Conservation (phyloP, 2,113 vertebrate genomes). For the Malurus elegans region DNA sequence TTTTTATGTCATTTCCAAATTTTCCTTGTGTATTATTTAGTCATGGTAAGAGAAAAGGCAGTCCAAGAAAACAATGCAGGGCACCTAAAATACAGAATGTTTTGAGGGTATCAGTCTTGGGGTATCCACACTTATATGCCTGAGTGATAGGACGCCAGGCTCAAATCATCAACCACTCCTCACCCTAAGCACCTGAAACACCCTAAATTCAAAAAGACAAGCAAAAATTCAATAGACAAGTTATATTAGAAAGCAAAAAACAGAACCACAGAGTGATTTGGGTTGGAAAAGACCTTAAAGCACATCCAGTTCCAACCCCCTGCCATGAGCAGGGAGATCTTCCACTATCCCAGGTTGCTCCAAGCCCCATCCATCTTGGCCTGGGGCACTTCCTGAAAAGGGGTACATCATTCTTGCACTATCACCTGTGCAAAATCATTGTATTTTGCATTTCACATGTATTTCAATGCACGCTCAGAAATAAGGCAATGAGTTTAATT, state of each 20-base stretch:
- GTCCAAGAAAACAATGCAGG: background rate
- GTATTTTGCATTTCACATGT: background rate
- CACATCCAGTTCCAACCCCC: background rate
- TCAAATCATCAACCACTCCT: background rate
- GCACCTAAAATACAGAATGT: background rate
- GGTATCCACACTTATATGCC: background rate
- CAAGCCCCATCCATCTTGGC: fast-evolving
- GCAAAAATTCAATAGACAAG: background rate
- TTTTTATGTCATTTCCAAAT: background rate
- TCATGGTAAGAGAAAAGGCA: background rate
- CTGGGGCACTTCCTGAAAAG: background rate
- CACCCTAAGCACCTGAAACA: background rate
- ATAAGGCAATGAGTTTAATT: background rate
- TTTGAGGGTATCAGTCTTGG: background rate
- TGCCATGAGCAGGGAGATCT: background rate
- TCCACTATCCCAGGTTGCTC: background rate
- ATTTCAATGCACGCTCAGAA: background rate
- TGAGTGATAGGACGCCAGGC: fast-evolving
- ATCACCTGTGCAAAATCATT: background rate
- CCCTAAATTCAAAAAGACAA: background rate
- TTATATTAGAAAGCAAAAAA: background rate
- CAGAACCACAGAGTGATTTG: background rate
- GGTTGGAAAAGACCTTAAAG: background rate
- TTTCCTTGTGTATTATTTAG: background rate
- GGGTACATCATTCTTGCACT: background rate